Base-by-base conservation (phyloP, 2,888 invertebrate genomes). In the Brachyopa scutellaris region DNA sequence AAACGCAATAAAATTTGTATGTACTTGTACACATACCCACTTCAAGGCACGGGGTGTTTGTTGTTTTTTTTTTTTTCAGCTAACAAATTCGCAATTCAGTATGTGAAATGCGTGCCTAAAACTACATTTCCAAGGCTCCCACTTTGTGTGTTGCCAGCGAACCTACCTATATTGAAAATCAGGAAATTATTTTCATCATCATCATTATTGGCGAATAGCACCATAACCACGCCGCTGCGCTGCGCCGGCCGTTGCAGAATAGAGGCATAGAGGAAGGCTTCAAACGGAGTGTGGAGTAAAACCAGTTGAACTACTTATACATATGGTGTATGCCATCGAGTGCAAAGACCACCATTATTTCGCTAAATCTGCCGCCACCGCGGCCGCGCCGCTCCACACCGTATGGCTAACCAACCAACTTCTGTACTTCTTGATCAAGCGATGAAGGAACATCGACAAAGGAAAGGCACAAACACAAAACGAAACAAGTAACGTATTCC, bases 171-270 rank as follows among this genome's bases (percentile, higher is more conserved):
- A 31, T 42, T 38, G 53, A 17, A 69, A 59, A 69, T 70, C 74
- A 80, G 80, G 74, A 80, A 80, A 80, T 64, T 64, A 45, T 74
- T 74, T 80, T 36, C 29, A 69, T 69, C 67, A 74, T 67, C 67
- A 74, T 67, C 55, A 74, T 42, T 45, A 51, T 59, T 62, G 64
- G 45, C 62, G 13, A 76, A 70, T 40, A 55, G 53, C 59, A 55
- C 62, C 76, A 74, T 80, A 80, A 62, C 55, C 21, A 40, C 53
- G n/a, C n/a, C 13, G 26, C 26, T 26, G n/a, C 29, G 8, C 49
- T 31, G n/a, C 59, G n/a, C 8, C 21, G 8, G 13, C 47, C 53
- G 67, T 62, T 73, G 55, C 61, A 62, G 55, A 47, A 57, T 61
- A 47, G 51, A 66, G 61, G 45, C 42, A 51, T 55, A 55, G 31